These are phyloP conservation scores for Coracopsis vasa DNA, from an alignment of 2,113 vertebrate species.

Conservation along the genomic window DNA sequence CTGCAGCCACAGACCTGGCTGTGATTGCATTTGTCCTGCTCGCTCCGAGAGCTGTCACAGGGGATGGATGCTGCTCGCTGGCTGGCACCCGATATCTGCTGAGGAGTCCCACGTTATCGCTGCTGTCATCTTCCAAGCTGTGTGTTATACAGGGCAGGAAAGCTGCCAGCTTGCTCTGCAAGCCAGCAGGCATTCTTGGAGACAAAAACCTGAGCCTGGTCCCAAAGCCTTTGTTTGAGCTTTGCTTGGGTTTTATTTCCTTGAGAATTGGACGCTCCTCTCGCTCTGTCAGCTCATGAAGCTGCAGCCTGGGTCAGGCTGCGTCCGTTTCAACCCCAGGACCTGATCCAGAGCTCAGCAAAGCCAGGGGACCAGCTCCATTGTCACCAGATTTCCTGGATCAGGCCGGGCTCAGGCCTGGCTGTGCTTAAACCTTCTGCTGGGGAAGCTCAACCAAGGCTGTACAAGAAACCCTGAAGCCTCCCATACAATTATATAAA, in stretches of 20 bases:
- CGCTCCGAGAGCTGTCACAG: background rate
- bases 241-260: background rate
- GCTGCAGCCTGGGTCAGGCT: background rate
- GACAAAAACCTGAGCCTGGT: background rate
- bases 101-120: background rate
- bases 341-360: background rate
- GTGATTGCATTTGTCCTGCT: background rate
- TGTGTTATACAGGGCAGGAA: background rate
- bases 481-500: background rate
- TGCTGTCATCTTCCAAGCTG: background rate
- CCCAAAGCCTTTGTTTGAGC: background rate
- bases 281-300: background rate
- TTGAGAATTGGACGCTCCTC: background rate
- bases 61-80: background rate
- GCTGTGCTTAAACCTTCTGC: background rate
- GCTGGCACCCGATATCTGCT: background rate
- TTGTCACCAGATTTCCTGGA: background rate
- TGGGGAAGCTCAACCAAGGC: background rate
- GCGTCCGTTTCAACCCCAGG: background rate
- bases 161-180: background rate
- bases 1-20: background rate
- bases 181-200: constrained; percentile 26
- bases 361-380: background rate
- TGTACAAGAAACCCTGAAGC: background rate
- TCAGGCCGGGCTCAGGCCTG: background rate